These are phyloP conservation scores for Alcis repandata DNA, from an alignment of 2,888 invertebrate species.

Conservation along the genomic window DNA sequence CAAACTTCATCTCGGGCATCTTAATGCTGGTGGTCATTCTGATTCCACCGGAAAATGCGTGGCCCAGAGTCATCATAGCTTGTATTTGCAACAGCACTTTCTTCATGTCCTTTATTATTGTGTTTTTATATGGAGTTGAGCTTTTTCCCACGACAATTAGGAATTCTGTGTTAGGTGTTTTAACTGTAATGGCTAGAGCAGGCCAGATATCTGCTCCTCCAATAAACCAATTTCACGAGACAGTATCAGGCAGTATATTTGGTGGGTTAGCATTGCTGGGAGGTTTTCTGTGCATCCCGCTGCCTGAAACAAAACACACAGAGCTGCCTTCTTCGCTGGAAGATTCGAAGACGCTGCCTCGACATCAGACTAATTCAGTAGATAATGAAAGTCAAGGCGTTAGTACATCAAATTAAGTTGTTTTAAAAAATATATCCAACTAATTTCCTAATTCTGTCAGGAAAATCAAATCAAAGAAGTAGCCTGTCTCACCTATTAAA, in stretches of 20 bases:
- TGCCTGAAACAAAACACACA: conserved; percentile 87
- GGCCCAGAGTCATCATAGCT: conserved; percentile 87
- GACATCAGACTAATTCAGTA: background rate
- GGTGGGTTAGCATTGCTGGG: conserved; percentile 89
- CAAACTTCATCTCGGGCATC: conserved; percentile 76
- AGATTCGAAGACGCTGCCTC: conserved; percentile 58
- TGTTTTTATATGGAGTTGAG: conserved; percentile 94
- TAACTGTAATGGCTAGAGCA: conserved; percentile 92
- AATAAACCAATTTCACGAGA: conserved; percentile 86
- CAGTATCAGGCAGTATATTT: conserved; percentile 82
- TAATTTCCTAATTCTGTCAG: too few species aligned
- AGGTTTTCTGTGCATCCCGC: conserved; percentile 86
- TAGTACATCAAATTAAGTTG: background rate
- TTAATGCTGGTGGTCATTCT: conserved; percentile 65
- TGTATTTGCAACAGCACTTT: conserved; percentile 91
- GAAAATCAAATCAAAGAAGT: too few species aligned
- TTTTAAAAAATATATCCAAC: background rate
- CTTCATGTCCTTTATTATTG: conserved; percentile 92
- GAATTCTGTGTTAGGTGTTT: conserved; percentile 92
- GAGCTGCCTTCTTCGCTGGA: conserved; percentile 70
- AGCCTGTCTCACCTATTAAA: too few species aligned
- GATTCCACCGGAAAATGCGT: conserved; percentile 60
- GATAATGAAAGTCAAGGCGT: background rate
- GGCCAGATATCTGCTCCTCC: conserved; percentile 94
- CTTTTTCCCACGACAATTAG: conserved; percentile 94